Conservation (phyloP, 1,140 invertebrate genomes). For the Solen grandis region DNA sequence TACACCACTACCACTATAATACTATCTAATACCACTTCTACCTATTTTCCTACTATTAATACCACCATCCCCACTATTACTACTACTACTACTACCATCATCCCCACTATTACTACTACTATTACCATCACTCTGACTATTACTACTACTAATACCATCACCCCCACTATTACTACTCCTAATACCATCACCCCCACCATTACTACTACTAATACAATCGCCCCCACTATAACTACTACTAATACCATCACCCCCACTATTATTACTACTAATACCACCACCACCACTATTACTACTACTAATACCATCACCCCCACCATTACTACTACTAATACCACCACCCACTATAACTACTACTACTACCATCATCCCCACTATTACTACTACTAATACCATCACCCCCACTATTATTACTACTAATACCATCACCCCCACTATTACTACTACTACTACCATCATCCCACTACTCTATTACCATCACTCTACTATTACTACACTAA, state of each 20-base stretch:
- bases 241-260: background rate
- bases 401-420: background rate
- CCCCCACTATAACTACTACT: slow-evolving; percentile 5
- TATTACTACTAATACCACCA: slow-evolving; percentile 43
- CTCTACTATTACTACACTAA: background rate
- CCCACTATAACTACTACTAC: background rate
- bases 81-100: slow-evolving; percentile 53
- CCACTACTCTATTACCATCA: background rate
- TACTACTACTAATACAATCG: slow-evolving; percentile 38
- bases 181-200: slow-evolving; percentile 34
- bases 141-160: slow-evolving; percentile 38
- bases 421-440: background rate
- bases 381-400: background rate
- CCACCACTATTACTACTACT: slow-evolving; percentile 41
- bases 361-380: background rate
- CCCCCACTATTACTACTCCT: slow-evolving; percentile 43
- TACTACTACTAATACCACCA: background rate
- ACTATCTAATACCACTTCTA: slow-evolving; percentile 43
- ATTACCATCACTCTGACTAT: slow-evolving; percentile 34
- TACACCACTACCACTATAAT: slow-evolving; percentile 44
- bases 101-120: slow-evolving; percentile 52
- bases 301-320: slow-evolving; percentile 1
- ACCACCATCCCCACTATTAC: slow-evolving; percentile 39
- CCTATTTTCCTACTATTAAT: slow-evolving; percentile 39
- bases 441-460: background rate